Conservation (phyloP, 2,113 vertebrate genomes). For the Lampris megalopsis region DNA sequence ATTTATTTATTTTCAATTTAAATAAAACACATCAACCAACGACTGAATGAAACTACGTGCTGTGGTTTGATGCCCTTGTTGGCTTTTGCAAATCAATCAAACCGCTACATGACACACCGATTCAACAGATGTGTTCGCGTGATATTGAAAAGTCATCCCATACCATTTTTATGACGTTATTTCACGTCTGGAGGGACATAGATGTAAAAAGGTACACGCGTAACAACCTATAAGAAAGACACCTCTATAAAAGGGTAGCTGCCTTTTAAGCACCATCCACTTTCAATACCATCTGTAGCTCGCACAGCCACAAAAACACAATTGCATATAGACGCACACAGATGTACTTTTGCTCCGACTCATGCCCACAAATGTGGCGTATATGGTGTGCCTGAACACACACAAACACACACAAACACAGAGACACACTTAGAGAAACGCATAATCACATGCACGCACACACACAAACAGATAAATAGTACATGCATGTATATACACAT, state of each 20-base stretch:
- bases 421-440: constrained; percentile 7
- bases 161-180: constrained; percentile 56
- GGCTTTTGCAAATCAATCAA: constrained; percentile 54
- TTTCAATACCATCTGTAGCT: constrained; percentile 72
- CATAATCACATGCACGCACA: background rate
- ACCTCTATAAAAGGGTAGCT: constrained; percentile 72
- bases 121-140: constrained; percentile 56
- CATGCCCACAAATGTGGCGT: constrained; percentile 43
- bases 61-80: background rate
- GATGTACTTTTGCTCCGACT: constrained; percentile 23
- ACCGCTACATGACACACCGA: constrained; percentile 22
- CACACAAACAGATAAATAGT: background rate
- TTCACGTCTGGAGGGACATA: constrained; percentile 58
- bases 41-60: background rate
- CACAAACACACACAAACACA: constrained; percentile 7
- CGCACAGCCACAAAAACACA: constrained; percentile 35
- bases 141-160: constrained; percentile 58
- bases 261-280: constrained; percentile 71
- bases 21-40: no score
- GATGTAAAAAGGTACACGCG: constrained; percentile 62
- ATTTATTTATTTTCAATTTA: constrained; percentile 23
- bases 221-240: constrained; percentile 70
- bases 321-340: constrained; percentile 12
- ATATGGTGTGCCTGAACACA: constrained; percentile 1
- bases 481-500: constrained; percentile 17